Evolutionary conservation across 2,888 invertebrate genomes (phyloP).

Genomic region (Rhodophaea formosa): DNA sequence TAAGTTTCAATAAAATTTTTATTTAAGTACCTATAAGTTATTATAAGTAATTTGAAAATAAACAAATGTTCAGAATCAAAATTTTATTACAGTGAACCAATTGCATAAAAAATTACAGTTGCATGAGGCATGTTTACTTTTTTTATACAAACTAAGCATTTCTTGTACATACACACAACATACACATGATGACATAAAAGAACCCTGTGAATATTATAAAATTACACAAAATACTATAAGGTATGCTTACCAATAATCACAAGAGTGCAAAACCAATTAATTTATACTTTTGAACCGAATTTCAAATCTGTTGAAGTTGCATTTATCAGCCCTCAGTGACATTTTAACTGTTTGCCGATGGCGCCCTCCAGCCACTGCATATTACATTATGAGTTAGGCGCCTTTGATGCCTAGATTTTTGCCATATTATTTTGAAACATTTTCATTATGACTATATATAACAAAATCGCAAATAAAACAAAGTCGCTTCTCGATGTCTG

Average conservation of each 20-base stretch:
- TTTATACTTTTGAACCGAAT: too few relatives aligned
- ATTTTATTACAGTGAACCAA: constrained; percentile 36
- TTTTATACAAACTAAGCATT: neutral
- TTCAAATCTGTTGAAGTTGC: too few relatives aligned
- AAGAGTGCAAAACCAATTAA: neutral
- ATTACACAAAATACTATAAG: neutral
- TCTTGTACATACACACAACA: constrained; percentile 8
- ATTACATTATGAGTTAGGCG: too few relatives aligned
- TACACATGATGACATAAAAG: constrained; percentile 22
- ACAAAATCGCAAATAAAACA: neutral
- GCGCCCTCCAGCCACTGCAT: too few relatives aligned
- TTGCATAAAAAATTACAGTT: constrained; percentile 21
- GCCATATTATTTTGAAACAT: neutral
- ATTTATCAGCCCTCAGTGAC: too few relatives aligned
- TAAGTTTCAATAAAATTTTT: neutral
- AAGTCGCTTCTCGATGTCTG: too few relatives aligned
- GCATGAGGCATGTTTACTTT: neutral
- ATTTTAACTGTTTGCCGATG: too few relatives aligned
- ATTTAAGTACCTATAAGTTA: too few relatives aligned
- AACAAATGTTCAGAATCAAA: constrained; percentile 25
- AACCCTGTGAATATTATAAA: constrained; percentile 26
- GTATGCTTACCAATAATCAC: neutral
- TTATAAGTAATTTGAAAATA: constrained; percentile 17
- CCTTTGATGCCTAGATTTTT: too few relatives aligned
- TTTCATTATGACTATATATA: neutral